phyloP scores from a whole-genome alignment of 2,797 vertebrate genomes.

The Luscinia luscinia region DNA sequence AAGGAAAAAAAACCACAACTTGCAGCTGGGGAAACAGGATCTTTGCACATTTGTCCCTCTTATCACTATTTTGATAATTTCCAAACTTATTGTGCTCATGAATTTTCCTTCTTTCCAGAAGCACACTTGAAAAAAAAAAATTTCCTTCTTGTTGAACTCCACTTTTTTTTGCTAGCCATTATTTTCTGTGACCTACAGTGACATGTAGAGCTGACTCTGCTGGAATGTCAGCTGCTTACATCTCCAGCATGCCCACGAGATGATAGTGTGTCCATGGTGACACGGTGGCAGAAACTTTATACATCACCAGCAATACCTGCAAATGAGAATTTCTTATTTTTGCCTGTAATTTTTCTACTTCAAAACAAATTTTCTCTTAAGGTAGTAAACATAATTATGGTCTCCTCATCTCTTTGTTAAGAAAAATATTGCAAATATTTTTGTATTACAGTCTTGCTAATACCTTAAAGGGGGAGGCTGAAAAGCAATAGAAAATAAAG shows the following conservation, averaged over 20 bases:
- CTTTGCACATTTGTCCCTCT: neutral
- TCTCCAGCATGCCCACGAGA: neutral
- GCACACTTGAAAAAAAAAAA: neutral
- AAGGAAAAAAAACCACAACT: neutral
- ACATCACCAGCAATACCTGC: neutral
- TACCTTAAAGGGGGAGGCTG: neutral
- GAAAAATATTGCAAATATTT: neutral
- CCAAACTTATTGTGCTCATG: neutral
- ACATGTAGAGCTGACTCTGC: neutral
- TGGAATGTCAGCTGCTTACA: neutral
- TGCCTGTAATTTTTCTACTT: neutral
- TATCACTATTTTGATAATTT: neutral
- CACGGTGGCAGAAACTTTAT: neutral
- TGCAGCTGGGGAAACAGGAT: neutral
- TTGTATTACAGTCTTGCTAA: neutral
- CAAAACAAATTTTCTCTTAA: neutral
- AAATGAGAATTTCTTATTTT: neutral
- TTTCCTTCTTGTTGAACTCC: neutral
- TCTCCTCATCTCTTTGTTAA: neutral
- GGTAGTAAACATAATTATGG: neutral
- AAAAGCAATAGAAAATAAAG: neutral
- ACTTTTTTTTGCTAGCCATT: neutral
- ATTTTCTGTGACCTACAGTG: neutral
- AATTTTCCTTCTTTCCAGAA: neutral
- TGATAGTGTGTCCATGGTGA: neutral